Base-by-base conservation (phyloP, 2,888 invertebrate genomes). In the Unio pictorum region DNA sequence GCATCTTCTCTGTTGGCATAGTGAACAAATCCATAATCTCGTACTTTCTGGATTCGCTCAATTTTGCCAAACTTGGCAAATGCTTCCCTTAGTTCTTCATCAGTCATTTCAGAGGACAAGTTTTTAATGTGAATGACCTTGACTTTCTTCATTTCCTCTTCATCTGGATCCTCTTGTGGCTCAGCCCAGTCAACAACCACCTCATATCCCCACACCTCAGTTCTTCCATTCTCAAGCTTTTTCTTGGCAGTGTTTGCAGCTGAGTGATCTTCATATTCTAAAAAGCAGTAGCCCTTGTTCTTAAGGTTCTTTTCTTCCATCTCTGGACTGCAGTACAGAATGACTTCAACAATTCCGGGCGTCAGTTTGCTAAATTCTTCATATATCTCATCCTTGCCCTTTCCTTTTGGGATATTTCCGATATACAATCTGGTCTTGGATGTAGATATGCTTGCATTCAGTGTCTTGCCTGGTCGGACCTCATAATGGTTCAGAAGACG, bases 21-120 rank as follows among this genome's bases (percentile, higher is more conserved):
- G 66, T 77, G 77, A 11, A 77, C 62, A 54, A 77, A 77, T 8
- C 71, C 74, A 58, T 77, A 77, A 62, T 77, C 77, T 4, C 77
- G 59, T 1, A 77, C 77, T 68, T 74, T 77, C 64, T 77, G 73
- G 1, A 77, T 73, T 17, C 71, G 65, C 34, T 61, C 62, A 11
- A 77, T 59, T 60, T 74, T 73, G 1, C 77, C 77, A 26, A 69
- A 69, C n/a, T 59, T 63, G 55, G 71, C 74, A 61, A 77, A 77
- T 58, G 69, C 71, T 34, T 64, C 56, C 23, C 69, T 64, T 7
- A 77, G 67, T n/a, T 68, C 55, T 55, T 77, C 74, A 45, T 77
- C 77, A 11, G 58, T 74, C 1, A 77, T 69, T 5, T 71, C 69
- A 0, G 71, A 66, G 17, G 71, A 60, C 11, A 77, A 55, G 54